A percentile compares a stretch with the other conserved stretches of the same genome.
Conservation (phyloP, 2,113 vertebrate species). For the Rhynchomys soricoides region DNA sequence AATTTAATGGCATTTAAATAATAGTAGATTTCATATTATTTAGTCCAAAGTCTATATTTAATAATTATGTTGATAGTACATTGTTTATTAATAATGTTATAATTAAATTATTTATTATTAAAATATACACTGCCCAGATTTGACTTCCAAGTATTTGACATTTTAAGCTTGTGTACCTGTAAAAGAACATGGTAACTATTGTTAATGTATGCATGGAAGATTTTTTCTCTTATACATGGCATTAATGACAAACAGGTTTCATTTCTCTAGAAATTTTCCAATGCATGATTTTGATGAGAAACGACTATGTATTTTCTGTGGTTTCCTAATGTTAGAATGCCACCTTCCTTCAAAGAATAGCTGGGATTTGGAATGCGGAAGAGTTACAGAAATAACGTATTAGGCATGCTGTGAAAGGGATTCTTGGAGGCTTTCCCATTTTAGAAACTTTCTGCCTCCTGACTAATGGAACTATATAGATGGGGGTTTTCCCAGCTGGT, state of each 20-base stretch:
- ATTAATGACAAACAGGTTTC: neutral
- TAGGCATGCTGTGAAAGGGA: neutral
- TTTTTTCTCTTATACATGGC: neutral
- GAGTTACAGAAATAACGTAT: neutral
- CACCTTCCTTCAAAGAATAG: neutral
- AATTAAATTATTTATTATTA: slow-evolving; percentile 4
- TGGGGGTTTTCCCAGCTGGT: neutral
- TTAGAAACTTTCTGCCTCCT: neutral
- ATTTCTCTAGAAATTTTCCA: neutral
- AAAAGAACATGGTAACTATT: neutral
- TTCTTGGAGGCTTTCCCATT: neutral
- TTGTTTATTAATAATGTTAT: neutral
- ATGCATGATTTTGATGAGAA: neutral
- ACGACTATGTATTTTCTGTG: neutral
- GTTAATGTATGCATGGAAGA: neutral
- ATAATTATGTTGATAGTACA: neutral
- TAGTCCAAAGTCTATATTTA: neutral
- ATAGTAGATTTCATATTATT: neutral
- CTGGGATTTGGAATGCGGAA: neutral
- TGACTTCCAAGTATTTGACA: neutral
- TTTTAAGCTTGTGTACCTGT: neutral
- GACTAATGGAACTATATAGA: neutral
- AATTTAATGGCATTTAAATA: neutral
- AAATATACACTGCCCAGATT: slow-evolving; percentile 24
- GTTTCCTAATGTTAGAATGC: slow-evolving; percentile 10